Evolutionary conservation across 2,888 invertebrate species (phyloP).

Genomic region (Shargacucullia verbasci): DNA sequence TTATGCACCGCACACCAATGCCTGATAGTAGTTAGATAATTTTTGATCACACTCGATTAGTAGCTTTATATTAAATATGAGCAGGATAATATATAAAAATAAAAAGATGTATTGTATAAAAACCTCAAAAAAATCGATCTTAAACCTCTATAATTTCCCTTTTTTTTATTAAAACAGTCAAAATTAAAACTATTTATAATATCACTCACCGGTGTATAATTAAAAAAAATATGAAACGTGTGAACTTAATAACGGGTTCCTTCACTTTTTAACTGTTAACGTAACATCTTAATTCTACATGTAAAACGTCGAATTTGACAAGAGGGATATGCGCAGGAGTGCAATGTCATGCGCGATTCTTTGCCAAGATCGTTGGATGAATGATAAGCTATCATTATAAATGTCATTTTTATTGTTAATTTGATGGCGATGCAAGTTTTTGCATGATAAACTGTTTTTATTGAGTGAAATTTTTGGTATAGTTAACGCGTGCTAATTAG

Average conservation of each 20-base stretch:
- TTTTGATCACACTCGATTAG: too few relatives aligned
- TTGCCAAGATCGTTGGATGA: constrained; percentile 71
- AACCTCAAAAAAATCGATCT: background rate
- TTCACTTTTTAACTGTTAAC: constrained; percentile 74
- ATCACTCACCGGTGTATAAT: constrained; percentile 73
- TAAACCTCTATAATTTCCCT: constrained; percentile 21
- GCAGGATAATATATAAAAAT: too few relatives aligned
- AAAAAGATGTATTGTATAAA: too few relatives aligned
- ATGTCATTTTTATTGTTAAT: constrained; percentile 77
- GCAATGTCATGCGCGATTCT: constrained; percentile 77
- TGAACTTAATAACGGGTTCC: constrained; percentile 81
- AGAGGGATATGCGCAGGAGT: constrained; percentile 60
- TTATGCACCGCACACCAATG: too few relatives aligned
- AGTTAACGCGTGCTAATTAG: constrained; percentile 12
- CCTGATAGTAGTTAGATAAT: too few relatives aligned
- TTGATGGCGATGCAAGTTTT: constrained; percentile 56
- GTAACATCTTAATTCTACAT: constrained; percentile 78
- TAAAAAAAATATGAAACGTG: constrained; percentile 79
- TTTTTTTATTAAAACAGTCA: constrained; percentile 2
- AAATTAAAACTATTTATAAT: constrained; percentile 45
- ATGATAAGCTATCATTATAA: constrained; percentile 80
- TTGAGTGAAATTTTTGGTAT: constrained; percentile 17
- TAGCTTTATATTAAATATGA: too few relatives aligned
- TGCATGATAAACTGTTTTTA: constrained; percentile 48
- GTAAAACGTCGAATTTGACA: constrained; percentile 79